Base-by-base conservation (phyloP, 1,140 invertebrate genomes). In the Cyphomyrmex costatus region DNA sequence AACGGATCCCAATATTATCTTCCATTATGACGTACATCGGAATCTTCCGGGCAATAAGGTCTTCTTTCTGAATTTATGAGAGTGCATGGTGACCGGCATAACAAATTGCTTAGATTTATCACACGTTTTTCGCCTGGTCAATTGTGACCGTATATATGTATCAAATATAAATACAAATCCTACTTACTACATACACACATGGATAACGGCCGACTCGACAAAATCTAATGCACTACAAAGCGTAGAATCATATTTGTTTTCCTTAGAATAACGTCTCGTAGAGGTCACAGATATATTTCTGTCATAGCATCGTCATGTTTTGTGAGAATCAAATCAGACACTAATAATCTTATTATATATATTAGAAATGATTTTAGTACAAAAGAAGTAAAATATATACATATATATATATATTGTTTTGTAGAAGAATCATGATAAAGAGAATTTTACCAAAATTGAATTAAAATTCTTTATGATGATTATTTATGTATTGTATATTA, bases 41-140 rank as follows among this genome's bases (percentile, higher is more conserved):
- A 88, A 88, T 92, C 91, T 93, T 92, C 90, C 91, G 88, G 86
- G 89, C 91, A 92, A 92, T 93, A 92, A 93, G 88, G 91, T 90
- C 76, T 92, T 85, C 74, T 87, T 42, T 87, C 60, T 80, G 88
- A 89, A 92, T 93, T 92, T 87, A 90, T 92, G 85, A 70, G 86
- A 65, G 66, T 74, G 79, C 71, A 76, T 73, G 66, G 79, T 51
- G 83, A 86, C 46, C 86, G 85, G 58, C 49, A 36, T 89, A 92
- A 93, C 87, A 86, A 90, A 93, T 91, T 85, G 88, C 83, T 33
- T 42, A 89, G 88, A 93, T 92, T 92, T 92, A 90, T 92, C 92
- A 92, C 88, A 56, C 82, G 80, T 90, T 91, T 88, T 91, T 88
- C 77, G 56, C 76, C 36, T 42, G 51, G 61, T 80, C 60, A 74